phyloP scores from a whole-genome alignment of 2,113 vertebrate species.

The Apteryx mantelli region DNA sequence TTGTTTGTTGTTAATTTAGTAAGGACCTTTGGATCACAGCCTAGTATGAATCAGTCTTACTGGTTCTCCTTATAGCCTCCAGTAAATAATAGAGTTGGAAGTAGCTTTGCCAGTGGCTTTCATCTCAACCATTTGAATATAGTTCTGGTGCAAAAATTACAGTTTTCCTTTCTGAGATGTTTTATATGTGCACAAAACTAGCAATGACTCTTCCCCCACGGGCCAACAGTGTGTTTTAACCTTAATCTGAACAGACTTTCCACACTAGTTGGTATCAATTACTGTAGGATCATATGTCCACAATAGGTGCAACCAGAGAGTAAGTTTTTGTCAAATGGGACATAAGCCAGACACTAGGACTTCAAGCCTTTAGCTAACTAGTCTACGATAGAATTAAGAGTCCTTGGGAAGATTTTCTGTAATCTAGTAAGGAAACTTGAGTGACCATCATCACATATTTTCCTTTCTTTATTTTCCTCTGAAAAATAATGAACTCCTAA shows the following conservation, averaged over 20 bases:
- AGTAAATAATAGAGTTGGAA: not conserved
- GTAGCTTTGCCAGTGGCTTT: constrained; percentile 16
- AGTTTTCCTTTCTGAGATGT: not conserved
- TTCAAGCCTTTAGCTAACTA: not conserved
- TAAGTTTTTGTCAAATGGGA: not conserved
- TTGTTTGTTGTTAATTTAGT: constrained; percentile 30
- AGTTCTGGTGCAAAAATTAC: not conserved
- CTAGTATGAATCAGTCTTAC: not conserved
- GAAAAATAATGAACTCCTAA: not conserved
- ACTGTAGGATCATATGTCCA: not conserved
- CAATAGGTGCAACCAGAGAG: not conserved
- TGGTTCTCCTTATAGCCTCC: not conserved
- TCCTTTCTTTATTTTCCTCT: not conserved
- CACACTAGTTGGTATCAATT: not conserved
- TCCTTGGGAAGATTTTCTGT: not conserved
- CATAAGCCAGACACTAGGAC: not conserved
- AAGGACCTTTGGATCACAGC: not conserved
- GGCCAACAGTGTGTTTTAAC: not conserved
- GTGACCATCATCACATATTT: not conserved
- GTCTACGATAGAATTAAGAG: not conserved
- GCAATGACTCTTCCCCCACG: not conserved
- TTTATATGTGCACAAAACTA: not conserved
- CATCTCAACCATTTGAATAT: not conserved
- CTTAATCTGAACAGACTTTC: not conserved
- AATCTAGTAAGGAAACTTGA: not conserved